Conservation (phyloP, 2,888 invertebrate species). For the Stegophylla sp. region DNA sequence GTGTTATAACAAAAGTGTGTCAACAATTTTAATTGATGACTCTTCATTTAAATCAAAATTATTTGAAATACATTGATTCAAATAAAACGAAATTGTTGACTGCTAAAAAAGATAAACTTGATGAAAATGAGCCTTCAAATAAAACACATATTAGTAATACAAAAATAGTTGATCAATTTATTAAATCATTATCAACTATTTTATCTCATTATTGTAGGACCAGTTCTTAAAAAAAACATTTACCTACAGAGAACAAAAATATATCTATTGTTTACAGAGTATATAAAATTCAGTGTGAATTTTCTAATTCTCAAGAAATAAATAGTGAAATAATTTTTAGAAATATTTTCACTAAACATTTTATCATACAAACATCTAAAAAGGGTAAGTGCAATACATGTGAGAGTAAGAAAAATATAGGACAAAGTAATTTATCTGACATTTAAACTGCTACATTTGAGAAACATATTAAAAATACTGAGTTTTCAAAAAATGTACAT, state of each 20-base stretch:
- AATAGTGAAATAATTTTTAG: constrained; percentile 12
- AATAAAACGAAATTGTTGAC: no score
- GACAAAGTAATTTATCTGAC: neutral
- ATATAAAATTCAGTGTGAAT: constrained; percentile 3
- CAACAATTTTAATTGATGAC: no score
- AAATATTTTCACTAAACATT: constrained; percentile 22
- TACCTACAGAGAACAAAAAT: neutral
- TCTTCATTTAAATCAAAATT: no score
- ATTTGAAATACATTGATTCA: no score
- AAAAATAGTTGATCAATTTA: constrained; percentile 4
- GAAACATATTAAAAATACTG: neutral
- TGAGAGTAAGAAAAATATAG: constrained; percentile 11
- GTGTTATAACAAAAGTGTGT: no score
- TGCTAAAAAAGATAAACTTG: no score
- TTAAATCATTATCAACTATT: constrained; percentile 29
- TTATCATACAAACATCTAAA: constrained; percentile 3
- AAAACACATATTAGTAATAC: constrained; percentile 5
- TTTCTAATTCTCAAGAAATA: neutral
- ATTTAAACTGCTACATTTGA: neutral
- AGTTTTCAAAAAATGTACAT: constrained; percentile 5
- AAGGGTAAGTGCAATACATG: constrained; percentile 3
- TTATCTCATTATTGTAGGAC: no score
- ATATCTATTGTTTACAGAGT: neutral
- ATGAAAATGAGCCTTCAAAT: no score
- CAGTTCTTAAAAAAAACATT: neutral